Percentiles rank a stretch among this genome's conserved stretches.
These are phyloP conservation scores for Porphyrio hochstetteri DNA, from an alignment of 2,113 vertebrate genomes.

Conservation along the genomic window DNA sequence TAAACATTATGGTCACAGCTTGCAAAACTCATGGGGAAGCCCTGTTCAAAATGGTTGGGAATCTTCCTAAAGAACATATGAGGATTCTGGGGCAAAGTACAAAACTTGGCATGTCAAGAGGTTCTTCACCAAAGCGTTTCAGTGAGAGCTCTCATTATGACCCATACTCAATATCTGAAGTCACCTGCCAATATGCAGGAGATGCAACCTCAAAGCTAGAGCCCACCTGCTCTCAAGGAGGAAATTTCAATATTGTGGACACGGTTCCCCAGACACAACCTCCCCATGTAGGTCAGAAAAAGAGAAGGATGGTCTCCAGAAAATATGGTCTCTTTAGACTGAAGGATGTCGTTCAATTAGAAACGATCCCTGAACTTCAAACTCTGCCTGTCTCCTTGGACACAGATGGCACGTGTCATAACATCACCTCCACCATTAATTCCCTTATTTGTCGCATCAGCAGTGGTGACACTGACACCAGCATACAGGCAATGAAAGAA, in stretches of 20 bases:
- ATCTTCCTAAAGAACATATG: conserved; percentile 82
- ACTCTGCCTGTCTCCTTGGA: conserved; percentile 75
- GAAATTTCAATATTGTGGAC: not conserved
- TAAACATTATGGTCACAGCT: conserved; percentile 79
- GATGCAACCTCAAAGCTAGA: conserved; percentile 77
- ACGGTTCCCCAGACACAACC: conserved; percentile 74
- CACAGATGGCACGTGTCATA: conserved; percentile 80
- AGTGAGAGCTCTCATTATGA: conserved; percentile 42
- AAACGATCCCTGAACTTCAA: conserved; percentile 78
- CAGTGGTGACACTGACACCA: conserved; percentile 82
- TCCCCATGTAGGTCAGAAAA: conserved; percentile 74
- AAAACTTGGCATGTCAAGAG: not conserved
- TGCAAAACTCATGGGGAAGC: conserved; percentile 81
- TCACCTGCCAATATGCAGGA: conserved; percentile 56
- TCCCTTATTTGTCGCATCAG: conserved; percentile 83
- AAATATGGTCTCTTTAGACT: conserved; percentile 73
- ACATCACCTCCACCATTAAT: conserved; percentile 80
- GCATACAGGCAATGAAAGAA: conserved; percentile 81
- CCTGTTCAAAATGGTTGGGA: conserved; percentile 78
- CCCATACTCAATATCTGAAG: conserved; percentile 49
- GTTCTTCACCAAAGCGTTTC: not conserved
- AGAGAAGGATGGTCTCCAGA: conserved; percentile 70
- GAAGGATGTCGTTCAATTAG: conserved; percentile 77
- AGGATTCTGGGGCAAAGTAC: conserved; percentile 67
- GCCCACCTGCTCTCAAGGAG: not conserved